A percentile compares a stretch with the other conserved stretches of the same genome.
These are phyloP conservation scores for Plectrocnemia conspersa DNA, from an alignment of 1,140 invertebrate species.

Conservation along the genomic window DNA sequence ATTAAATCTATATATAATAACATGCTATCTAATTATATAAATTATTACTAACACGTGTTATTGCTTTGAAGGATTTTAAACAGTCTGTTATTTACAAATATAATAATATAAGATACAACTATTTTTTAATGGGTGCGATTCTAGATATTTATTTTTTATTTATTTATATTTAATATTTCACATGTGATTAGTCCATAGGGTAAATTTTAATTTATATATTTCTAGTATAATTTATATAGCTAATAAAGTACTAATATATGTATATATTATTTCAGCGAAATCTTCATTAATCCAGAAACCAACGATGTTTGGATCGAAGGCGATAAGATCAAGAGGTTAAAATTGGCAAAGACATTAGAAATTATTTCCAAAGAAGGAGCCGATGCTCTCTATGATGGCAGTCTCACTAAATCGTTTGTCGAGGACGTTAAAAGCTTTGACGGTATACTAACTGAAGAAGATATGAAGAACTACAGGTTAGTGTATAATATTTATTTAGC, in stretches of 20 bases:
- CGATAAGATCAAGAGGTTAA: constrained; percentile 63
- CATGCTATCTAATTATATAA: no score
- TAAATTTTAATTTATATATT: not conserved
- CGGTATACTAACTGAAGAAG: constrained; percentile 73
- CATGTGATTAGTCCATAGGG: no score
- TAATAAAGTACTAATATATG: constrained; percentile 15
- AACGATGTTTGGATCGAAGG: constrained; percentile 60
- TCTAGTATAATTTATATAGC: constrained; percentile 9
- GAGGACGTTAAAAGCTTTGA: constrained; percentile 62
- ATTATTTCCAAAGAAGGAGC: constrained; percentile 64
- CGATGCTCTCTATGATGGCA: constrained; percentile 61
- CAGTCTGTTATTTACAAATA: no score
- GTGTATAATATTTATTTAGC: no score
- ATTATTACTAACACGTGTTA: no score
- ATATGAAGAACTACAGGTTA: constrained; percentile 65
- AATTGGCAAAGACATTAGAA: constrained; percentile 68
- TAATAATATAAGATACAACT: no score
- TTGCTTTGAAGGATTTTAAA: no score
- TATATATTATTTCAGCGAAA: constrained; percentile 28
- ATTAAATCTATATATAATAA: no score
- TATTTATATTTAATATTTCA: no score
- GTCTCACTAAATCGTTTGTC: constrained; percentile 60
- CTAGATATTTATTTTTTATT: no score
- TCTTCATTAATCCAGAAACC: constrained; percentile 48
- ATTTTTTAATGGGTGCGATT: no score